Conservation (phyloP, 2,797 vertebrate species). For the Clarias fuscus region DNA sequence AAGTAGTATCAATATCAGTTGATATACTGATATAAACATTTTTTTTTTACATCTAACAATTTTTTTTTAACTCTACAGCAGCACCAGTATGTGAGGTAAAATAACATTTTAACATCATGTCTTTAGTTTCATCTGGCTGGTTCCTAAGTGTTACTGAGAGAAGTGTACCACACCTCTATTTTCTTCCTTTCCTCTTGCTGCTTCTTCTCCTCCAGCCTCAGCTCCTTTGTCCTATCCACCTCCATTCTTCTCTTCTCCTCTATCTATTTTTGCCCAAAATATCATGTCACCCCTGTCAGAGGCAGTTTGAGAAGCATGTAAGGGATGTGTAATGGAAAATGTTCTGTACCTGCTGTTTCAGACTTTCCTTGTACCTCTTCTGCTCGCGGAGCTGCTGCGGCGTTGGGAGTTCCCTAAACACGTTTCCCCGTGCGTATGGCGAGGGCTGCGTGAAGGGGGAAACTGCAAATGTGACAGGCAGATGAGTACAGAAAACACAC, state of each 20-base stretch:
- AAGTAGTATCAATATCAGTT: too few species aligned
- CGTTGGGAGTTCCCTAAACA: slow-evolving; percentile 72
- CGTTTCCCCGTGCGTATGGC: slow-evolving; percentile 76
- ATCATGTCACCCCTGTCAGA: background rate
- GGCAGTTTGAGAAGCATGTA: background rate
- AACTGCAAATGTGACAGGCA: slow-evolving; percentile 62
- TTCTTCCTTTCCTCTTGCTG: slow-evolving; percentile 76
- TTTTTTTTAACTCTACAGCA: background rate
- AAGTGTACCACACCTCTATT: slow-evolving; percentile 70
- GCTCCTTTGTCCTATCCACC: slow-evolving; percentile 74
- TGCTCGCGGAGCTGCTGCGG: slow-evolving; percentile 75
- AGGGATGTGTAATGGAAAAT: background rate
- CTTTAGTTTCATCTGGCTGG: background rate
- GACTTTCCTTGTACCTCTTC: slow-evolving; percentile 83
- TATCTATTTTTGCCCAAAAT: slow-evolving; percentile 68
- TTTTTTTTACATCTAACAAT: too few species aligned
- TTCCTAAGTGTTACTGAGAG: background rate
- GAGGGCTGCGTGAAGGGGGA: slow-evolving; percentile 68
- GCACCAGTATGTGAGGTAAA: background rate
- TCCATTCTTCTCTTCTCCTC: slow-evolving; percentile 78
- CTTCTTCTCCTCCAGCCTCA: slow-evolving; percentile 80
- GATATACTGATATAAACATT: too few species aligned
- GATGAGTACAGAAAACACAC: too few species aligned
- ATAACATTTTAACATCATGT: background rate
- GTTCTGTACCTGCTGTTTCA: slow-evolving; percentile 82